Evolutionary conservation across 2,888 invertebrate genomes (phyloP), one percentile per base, ranked within the genome.

Genomic region (Cactoblastis cactorum): DNA sequence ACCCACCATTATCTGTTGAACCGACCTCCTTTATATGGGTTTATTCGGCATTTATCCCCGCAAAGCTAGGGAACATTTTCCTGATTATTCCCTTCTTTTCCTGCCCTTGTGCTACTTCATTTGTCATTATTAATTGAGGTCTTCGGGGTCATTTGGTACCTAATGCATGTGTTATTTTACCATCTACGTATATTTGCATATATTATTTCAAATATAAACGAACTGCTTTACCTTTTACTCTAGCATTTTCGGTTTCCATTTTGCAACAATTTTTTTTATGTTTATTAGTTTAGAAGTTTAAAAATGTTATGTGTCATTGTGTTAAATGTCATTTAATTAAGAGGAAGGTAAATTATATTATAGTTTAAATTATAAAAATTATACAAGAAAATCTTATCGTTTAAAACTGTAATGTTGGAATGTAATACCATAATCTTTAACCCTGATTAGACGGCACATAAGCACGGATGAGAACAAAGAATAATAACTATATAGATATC

Each of bases 61-160:
- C 28, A 34, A 49, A 41, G 34, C 41, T 43, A 45, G 37, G 41
- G 45, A 49, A 51, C 37, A 54, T 52, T 45, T 47, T 45, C 48
- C 46, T 56, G 55, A 57, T 57, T 57, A 59, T 56, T 54, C 54
- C 51, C 50, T 49, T 54, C 55, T 59, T 55, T 56, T 34, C 34
- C 46, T 45, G 51, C 18, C 43, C 49, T 51, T 45, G 28, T 38
- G 49, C n/a, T 34, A 22, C 54, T 59, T 57, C 37, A 37, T 48
- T 48, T 48, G 47, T 48, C 47, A 48, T 38, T 37, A 48, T 38
- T 48, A 48, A 48, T 48, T 35, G 38, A 15, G 22, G 37, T 24
- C 37, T 37, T 48, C 14, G 19, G 18, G 17, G 24, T 48, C 38
- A 46, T 35, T 33, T 46, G 35, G 3, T 12, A 14, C 14, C 24